Base-by-base conservation (phyloP, 64 coral and sea anemone species). In the Stylophora pistillata region DNA sequence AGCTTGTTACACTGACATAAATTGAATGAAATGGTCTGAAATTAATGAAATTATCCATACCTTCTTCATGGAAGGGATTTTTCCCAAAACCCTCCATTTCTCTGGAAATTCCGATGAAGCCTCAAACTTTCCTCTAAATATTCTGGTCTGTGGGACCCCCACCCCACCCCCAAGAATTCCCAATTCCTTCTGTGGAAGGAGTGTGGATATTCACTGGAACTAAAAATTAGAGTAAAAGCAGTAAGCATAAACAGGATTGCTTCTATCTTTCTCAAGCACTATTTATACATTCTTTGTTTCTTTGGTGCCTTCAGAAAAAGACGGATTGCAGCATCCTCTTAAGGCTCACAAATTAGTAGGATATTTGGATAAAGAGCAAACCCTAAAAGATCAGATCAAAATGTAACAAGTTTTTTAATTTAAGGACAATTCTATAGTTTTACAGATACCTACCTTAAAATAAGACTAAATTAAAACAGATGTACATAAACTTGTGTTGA, bases 201-300 rank as follows among this genome's bases (percentile, higher is more conserved):
- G n/a, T n/a, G n/a, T n/a, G n/a, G n/a, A n/a, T n/a, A n/a, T n/a
- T n/a, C n/a, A n/a, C n/a, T n/a, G n/a, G n/a, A n/a, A n/a, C n/a
- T n/a, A n/a, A n/a, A n/a, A n/a, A n/a, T n/a, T 53, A 87, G 90
- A 80, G 34, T 74, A 92, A 26, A 83, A 58, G 47, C 90, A 92
- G 72, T 92, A 78, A 33, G 81, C 85, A 72, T 58, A 87, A 5
- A 79, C 75, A 34, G 84, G 83, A 26, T 87, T 81, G 91, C 74
- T 86, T 5, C 84, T 87, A 57, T 41, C n/a, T 10, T 56, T 92
- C 65, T 92, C 75, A 21, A 92, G 61, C 58, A 87, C 74, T 59
- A 92, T 30, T 34, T 87, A 87, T 29, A 87, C n/a, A 32, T 79
- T 33, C 86, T 92, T 92, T 34, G 37, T 87, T 87, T 92, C 91